phyloP scores from a whole-genome alignment of 2,888 invertebrate genomes.

The Malthinus seriepunctatus region DNA sequence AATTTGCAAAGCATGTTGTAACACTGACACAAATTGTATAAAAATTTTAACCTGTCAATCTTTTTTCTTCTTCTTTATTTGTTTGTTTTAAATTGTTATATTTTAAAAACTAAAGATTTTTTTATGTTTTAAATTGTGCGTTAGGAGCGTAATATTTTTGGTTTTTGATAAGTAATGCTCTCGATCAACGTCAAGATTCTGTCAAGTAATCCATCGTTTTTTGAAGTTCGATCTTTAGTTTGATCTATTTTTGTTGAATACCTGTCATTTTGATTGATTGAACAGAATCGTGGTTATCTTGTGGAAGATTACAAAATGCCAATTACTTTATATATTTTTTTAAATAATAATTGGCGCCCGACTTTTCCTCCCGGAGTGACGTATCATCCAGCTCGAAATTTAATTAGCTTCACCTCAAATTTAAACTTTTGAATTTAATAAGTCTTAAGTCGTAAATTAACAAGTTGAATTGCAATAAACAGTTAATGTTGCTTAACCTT shows the following conservation, averaged over 20 bases:
- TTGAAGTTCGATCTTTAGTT: conserved; percentile 47
- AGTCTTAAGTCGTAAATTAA: conserved; percentile 24
- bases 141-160: conserved; percentile 38
- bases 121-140: conserved; percentile 36
- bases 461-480: conserved; percentile 42
- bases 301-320: conserved; percentile 22
- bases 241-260: conserved; percentile 43
- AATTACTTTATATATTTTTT: background rate
- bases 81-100: background rate
- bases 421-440: background rate
- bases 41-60: conserved; percentile 10
- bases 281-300: conserved; percentile 47
- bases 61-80: too few species aligned
- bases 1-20: conserved; percentile 52
- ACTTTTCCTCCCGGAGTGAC: too few species aligned
- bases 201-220: conserved; percentile 50
- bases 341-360: background rate
- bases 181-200: conserved; percentile 50
- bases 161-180: conserved; percentile 46
- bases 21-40: conserved; percentile 46
- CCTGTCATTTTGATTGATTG: conserved; percentile 54
- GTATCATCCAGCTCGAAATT: background rate
- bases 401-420: background rate
- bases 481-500: conserved; percentile 57
- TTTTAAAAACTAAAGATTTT: background rate